These are phyloP conservation scores for Poicephalus gulielmi DNA, from an alignment of 2,113 vertebrate genomes.

Conservation along the genomic window DNA sequence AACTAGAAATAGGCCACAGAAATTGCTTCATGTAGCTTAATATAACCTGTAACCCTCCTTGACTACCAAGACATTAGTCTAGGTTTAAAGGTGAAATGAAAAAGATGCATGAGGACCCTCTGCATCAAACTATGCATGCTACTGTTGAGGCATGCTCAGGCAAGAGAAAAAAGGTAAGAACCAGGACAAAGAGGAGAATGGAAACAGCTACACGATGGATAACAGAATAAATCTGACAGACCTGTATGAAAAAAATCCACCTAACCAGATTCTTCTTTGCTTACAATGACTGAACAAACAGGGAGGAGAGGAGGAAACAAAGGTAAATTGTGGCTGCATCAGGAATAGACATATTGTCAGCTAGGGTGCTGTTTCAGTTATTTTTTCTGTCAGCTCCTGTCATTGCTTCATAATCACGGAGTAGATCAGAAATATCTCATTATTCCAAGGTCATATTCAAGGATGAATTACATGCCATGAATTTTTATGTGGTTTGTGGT, in stretches of 20 bases:
- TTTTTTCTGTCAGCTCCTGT: constrained; percentile 1
- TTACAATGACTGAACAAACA: background rate
- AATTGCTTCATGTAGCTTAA: background rate
- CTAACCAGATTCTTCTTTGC: background rate
- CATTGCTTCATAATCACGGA: background rate
- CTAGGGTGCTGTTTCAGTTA: background rate
- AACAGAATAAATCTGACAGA: background rate
- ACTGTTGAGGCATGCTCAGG: background rate
- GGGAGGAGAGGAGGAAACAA: background rate
- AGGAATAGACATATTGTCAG: background rate
- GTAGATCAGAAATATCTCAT: background rate
- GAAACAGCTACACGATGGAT: background rate
- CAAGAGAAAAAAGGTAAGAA: background rate
- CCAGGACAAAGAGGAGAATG: background rate
- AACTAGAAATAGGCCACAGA: background rate
- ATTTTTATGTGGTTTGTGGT: background rate
- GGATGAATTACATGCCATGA: background rate
- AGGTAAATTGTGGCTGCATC: background rate
- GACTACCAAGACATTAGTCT: background rate
- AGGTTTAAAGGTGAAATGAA: background rate
- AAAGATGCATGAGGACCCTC: background rate
- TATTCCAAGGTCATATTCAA: background rate
- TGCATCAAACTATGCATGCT: background rate
- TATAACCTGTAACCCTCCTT: background rate
- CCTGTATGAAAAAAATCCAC: background rate